Evolutionary conservation across 2,797 vertebrate species (phyloP).

Genomic region (Lemur catta): DNA sequence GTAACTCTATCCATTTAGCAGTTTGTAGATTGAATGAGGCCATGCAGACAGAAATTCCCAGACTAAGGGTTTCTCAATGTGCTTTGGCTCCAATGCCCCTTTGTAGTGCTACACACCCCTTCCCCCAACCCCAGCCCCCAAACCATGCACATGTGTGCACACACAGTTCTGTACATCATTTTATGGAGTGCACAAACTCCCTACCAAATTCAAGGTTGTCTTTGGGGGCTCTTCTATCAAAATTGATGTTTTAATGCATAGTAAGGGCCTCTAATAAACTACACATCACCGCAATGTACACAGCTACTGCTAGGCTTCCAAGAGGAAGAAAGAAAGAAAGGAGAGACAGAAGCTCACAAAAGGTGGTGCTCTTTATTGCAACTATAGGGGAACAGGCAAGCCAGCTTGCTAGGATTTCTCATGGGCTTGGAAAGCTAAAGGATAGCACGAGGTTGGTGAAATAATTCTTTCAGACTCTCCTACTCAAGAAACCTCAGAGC

Average conservation of each 20-base stretch:
- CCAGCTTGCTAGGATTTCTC: not conserved
- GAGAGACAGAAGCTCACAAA: not conserved
- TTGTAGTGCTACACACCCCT: too few relatives aligned
- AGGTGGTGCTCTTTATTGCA: not conserved
- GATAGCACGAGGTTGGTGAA: not conserved
- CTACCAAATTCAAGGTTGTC: not conserved
- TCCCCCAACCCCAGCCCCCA: not conserved
- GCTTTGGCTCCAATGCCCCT: not conserved
- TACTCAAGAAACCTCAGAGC: constrained; percentile 3
- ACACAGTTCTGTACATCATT: not conserved
- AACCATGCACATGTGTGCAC: not conserved
- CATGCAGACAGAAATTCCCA: not conserved
- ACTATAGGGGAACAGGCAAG: not conserved
- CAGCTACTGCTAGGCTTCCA: not conserved
- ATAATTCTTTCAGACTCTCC: constrained; percentile 8
- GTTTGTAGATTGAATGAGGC: not conserved
- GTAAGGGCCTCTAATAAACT: not conserved
- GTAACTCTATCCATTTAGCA: not conserved
- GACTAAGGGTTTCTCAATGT: not conserved
- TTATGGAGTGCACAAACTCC: not conserved
- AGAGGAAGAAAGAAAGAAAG: not conserved
- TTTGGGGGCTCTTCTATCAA: not conserved
- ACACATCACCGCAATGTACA: not conserved
- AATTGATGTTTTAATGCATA: not conserved
- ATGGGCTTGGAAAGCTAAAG: not conserved